These are phyloP conservation scores for Notiomystis cincta DNA, from an alignment of 2,113 vertebrate species.

Conservation along the genomic window DNA sequence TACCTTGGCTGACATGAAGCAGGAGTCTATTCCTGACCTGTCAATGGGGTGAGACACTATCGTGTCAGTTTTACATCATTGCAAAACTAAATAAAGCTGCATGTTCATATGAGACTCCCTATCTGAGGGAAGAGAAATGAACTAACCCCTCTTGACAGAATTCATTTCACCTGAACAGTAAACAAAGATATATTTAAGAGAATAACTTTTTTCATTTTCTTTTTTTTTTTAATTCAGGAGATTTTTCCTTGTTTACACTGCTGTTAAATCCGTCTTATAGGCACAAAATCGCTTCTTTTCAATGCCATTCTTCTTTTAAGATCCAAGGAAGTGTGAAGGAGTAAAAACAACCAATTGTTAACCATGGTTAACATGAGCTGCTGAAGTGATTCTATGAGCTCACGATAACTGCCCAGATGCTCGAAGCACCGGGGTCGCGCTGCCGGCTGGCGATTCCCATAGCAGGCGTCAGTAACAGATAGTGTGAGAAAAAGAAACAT, in stretches of 20 bases:
- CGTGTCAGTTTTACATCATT: background rate
- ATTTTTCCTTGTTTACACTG: background rate
- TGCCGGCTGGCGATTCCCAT: slow-evolving; percentile 18
- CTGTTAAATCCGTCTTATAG: background rate
- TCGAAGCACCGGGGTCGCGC: background rate
- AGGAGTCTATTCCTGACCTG: background rate
- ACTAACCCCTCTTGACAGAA: background rate
- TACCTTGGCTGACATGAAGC: background rate
- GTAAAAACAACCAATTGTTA: background rate
- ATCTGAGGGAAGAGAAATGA: background rate
- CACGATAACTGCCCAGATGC: background rate
- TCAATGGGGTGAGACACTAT: background rate
- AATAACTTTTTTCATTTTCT: background rate
- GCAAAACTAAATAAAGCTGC: background rate
- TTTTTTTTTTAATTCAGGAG: background rate
- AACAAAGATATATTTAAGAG: background rate
- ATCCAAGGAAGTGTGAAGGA: background rate
- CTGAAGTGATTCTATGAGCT: background rate
- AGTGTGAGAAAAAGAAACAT: slow-evolving; percentile 63
- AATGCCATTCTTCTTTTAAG: background rate
- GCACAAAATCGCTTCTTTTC: background rate
- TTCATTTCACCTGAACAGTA: background rate
- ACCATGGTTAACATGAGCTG: background rate
- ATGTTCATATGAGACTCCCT: background rate
- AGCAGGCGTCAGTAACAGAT: slow-evolving; percentile 16